Conservation (phyloP, 2,888 invertebrate species). For the Achlya flavicornis region DNA sequence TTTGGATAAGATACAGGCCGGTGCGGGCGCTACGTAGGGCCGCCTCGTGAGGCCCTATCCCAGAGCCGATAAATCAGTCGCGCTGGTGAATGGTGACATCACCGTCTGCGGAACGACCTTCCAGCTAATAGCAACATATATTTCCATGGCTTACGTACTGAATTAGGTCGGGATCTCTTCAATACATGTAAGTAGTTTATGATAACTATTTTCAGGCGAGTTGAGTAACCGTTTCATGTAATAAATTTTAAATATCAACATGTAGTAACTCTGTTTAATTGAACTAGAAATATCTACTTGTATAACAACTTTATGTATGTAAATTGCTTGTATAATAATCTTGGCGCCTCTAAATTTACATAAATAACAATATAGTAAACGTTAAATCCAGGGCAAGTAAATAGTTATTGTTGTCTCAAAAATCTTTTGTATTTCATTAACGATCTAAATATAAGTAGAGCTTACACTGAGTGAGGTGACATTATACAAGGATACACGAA, state of each 20-base stretch:
- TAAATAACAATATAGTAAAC: constrained; percentile 5
- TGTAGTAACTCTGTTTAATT: constrained; percentile 7
- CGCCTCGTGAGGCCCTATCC: constrained; percentile 57
- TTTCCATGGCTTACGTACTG: constrained; percentile 57
- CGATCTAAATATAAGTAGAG: not conserved
- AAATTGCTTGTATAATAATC: constrained; percentile 5
- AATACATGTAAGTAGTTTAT: constrained; percentile 62
- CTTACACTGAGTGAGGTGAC: not conserved
- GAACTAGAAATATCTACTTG: constrained; percentile 7
- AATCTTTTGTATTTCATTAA: constrained; percentile 1
- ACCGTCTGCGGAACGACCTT: constrained; percentile 68
- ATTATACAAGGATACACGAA: not conserved
- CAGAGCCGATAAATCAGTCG: constrained; percentile 71
- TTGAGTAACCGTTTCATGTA: constrained; percentile 17
- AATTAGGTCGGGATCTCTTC: constrained; percentile 60
- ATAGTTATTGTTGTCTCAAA: constrained; percentile 1
- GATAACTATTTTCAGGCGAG: constrained; percentile 32
- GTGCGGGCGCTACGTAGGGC: not conserved
- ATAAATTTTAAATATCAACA: constrained; percentile 9
- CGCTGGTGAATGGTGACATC: constrained; percentile 75
- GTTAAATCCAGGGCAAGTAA: constrained; percentile 4
- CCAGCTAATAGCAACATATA: constrained; percentile 68
- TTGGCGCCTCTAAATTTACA: constrained; percentile 1
- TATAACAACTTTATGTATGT: constrained; percentile 7
- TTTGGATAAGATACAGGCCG: constrained; percentile 27